Percentiles rank a stretch among this genome's conserved stretches.
Evolutionary conservation across 2,888 invertebrate species (phyloP).

Genomic region (Caradrina clavipalpis): DNA sequence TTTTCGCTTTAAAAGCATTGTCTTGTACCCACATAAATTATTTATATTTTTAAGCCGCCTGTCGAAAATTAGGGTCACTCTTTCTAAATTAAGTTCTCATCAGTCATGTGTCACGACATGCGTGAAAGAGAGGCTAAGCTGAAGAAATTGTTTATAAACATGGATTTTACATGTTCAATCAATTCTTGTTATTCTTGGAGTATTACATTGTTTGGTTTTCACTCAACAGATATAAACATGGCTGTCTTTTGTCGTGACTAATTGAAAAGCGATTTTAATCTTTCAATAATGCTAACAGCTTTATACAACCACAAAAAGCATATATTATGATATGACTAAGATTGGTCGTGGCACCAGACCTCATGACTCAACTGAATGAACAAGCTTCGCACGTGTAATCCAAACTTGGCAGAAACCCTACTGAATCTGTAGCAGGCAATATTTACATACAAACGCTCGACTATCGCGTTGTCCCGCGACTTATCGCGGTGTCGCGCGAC

Average conservation of each 20-base stretch:
- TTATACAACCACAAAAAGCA: constrained; percentile 37
- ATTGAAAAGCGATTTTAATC: constrained; percentile 47
- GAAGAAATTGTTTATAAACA: constrained; percentile 45
- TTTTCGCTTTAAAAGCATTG: constrained; percentile 55
- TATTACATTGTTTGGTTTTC: constrained; percentile 40
- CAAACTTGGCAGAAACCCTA: constrained; percentile 64
- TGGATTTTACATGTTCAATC: constrained; percentile 27
- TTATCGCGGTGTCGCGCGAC: constrained; percentile 57
- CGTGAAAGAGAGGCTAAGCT: constrained; percentile 45
- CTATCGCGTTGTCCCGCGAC: constrained; percentile 53
- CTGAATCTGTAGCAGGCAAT: constrained; percentile 54
- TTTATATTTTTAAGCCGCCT: constrained; percentile 44
- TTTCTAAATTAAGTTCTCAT: constrained; percentile 53
- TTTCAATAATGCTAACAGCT: constrained; percentile 41
- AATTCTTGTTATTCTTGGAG: constrained; percentile 42
- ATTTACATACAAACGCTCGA: constrained; percentile 68
- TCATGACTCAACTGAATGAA: constrained; percentile 61
- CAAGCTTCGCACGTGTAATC: constrained; percentile 63
- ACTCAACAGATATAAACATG: constrained; percentile 48
- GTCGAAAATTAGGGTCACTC: constrained; percentile 58
- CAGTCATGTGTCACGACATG: constrained; percentile 26
- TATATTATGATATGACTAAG: constrained; percentile 54
- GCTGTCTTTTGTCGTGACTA: constrained; percentile 45
- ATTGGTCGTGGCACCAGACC: constrained; percentile 46
- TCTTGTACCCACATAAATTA: constrained; percentile 51